These are phyloP conservation scores for Mesembrinibis cayennensis DNA, from an alignment of 2,113 vertebrate genomes.

Conservation along the genomic window DNA sequence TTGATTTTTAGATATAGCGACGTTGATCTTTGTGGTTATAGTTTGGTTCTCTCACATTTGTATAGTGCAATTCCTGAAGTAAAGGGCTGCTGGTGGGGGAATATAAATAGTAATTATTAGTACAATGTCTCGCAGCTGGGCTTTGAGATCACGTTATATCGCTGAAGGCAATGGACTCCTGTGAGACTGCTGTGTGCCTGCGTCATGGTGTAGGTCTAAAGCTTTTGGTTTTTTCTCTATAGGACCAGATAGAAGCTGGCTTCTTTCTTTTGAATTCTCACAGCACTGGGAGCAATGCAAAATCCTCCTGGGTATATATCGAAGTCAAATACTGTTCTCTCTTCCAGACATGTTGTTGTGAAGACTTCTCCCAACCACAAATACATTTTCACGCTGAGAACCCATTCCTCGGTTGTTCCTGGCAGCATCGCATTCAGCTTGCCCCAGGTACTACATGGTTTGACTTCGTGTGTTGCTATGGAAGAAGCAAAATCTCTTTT, in stretches of 20 bases:
- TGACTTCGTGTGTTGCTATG: background rate
- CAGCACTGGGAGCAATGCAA: background rate
- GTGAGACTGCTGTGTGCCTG: background rate
- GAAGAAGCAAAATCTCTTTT: background rate
- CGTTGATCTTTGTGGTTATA: background rate
- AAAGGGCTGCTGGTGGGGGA: background rate
- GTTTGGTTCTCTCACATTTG: background rate
- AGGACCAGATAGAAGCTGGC: background rate
- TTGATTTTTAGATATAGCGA: background rate
- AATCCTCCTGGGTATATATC: background rate
- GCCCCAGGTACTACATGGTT: constrained; percentile 82
- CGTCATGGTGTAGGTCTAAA: accelerated
- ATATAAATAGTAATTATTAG: background rate
- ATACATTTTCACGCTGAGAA: constrained; percentile 89
- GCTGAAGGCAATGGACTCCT: background rate
- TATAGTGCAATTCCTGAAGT: background rate
- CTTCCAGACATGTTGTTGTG: constrained; percentile 86
- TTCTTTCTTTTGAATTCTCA: background rate
- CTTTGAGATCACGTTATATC: accelerated
- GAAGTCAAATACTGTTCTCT: background rate
- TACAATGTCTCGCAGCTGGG: background rate
- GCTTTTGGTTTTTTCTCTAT: background rate
- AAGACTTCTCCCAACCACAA: constrained; percentile 87
- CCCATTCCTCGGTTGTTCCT: constrained; percentile 77
- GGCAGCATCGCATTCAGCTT: constrained; percentile 92